phyloP scores from a whole-genome alignment of 2,888 invertebrate species.

The Pollenia labialis region DNA sequence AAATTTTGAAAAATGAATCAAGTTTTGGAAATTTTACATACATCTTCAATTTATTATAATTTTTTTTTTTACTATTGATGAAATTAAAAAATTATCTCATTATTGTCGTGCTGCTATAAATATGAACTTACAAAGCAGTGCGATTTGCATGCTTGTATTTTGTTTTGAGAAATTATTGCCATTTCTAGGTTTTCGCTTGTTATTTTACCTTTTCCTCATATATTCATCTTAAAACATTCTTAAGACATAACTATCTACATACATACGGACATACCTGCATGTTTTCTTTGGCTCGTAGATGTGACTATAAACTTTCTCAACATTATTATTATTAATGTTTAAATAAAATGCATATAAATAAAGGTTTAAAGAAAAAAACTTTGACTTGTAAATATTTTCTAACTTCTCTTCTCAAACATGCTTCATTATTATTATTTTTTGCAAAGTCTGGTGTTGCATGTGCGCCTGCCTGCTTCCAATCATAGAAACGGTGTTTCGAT shows the following conservation, averaged over 20 bases:
- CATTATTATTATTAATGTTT: conserved; percentile 36
- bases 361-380: conserved; percentile 18
- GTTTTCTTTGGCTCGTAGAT: background rate
- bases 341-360: conserved; percentile 43
- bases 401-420: background rate
- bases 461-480: background rate
- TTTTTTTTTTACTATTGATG: too few relatives aligned
- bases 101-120: too few relatives aligned
- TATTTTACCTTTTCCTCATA: background rate
- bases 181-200: conserved; percentile 36
- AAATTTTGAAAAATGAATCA: too few relatives aligned
- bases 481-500: conserved; percentile 25
- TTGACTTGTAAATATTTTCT: conserved; percentile 12
- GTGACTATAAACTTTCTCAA: conserved; percentile 54
- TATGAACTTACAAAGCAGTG: background rate
- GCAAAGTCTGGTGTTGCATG: background rate
- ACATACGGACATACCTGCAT: too few relatives aligned
- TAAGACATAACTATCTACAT: background rate
- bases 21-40: too few relatives aligned
- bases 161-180: conserved; percentile 35
- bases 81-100: too few relatives aligned
- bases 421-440: conserved; percentile 5
- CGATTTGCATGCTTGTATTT: background rate
- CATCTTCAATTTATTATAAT: too few relatives aligned
- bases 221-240: conserved; percentile 22